These are phyloP conservation scores for Meloidogyne chitwoodi DNA, from an alignment of 1,140 invertebrate genomes.

Conservation along the genomic window DNA sequence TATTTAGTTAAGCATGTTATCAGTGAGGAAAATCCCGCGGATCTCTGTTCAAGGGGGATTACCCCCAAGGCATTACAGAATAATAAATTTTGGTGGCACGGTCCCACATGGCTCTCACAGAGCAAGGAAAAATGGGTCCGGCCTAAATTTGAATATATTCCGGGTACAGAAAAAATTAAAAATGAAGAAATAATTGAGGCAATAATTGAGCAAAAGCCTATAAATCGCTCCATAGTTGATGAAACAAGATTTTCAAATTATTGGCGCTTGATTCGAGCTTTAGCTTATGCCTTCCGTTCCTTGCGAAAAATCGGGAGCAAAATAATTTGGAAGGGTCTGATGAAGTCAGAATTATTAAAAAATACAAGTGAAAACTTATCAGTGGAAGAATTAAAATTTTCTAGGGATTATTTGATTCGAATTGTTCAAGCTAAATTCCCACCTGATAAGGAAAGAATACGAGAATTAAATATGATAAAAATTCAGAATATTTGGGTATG, in stretches of 20 bases:
- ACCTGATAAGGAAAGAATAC: background rate
- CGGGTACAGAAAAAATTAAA: background rate
- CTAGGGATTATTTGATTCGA: background rate
- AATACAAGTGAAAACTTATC: background rate
- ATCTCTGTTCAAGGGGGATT: conserved; percentile 17
- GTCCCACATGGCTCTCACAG: conserved; percentile 12
- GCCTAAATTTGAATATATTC: background rate
- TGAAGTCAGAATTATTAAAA: background rate
- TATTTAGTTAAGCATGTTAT: conserved; percentile 17
- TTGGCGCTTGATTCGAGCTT: background rate
- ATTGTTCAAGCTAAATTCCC: background rate
- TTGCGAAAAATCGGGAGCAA: background rate
- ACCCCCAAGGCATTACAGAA: conserved; percentile 9
- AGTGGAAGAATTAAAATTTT: background rate
- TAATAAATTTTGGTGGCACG: conserved; percentile 24
- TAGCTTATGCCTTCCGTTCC: background rate
- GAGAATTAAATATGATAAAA: background rate
- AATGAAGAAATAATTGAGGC: background rate
- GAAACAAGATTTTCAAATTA: background rate
- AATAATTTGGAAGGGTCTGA: background rate
- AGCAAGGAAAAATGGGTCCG: background rate
- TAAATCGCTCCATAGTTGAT: background rate
- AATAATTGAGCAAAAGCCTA: background rate
- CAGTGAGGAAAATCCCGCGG: conserved; percentile 26
- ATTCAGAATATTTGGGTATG: background rate